These are phyloP conservation scores for Apteryx mantelli DNA, from an alignment of 2,113 vertebrate species.

Conservation along the genomic window DNA sequence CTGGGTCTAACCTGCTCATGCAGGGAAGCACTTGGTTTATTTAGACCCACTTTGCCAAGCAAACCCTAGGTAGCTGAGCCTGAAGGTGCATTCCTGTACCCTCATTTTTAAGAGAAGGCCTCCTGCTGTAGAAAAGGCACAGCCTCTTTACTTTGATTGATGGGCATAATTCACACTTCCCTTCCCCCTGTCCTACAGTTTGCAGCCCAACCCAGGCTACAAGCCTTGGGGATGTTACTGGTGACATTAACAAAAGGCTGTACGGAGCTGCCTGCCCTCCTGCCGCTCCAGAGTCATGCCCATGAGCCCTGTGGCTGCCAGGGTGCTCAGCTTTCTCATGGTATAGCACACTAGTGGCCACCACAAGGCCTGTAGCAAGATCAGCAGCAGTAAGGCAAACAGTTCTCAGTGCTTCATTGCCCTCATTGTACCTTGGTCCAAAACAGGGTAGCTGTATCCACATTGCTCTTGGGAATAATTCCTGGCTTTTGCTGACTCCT, in stretches of 20 bases:
- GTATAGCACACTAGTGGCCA: neutral
- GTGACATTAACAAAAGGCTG: neutral
- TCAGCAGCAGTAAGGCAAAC: neutral
- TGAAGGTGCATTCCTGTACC: neutral
- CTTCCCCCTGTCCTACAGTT: neutral
- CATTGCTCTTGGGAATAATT: neutral
- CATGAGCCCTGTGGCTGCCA: neutral
- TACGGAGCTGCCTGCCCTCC: neutral
- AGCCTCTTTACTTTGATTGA: neutral
- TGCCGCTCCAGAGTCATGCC: neutral
- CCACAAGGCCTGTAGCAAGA: neutral
- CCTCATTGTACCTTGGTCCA: neutral
- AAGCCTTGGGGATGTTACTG: neutral
- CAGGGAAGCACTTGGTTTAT: neutral
- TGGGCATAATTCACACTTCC: neutral
- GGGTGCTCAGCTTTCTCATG: neutral
- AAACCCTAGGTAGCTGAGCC: neutral
- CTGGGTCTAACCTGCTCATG: neutral
- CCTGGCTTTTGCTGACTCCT: neutral
- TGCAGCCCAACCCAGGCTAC: neutral
- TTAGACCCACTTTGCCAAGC: neutral
- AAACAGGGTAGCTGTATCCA: neutral
- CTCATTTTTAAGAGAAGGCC: neutral
- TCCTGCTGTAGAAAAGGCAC: neutral
- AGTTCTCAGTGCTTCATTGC: neutral